A percentile compares a stretch with the other conserved stretches of the same genome.
phyloP scores from a whole-genome alignment of 2,113 vertebrate genomes.

The Muntiacus muntjak region DNA sequence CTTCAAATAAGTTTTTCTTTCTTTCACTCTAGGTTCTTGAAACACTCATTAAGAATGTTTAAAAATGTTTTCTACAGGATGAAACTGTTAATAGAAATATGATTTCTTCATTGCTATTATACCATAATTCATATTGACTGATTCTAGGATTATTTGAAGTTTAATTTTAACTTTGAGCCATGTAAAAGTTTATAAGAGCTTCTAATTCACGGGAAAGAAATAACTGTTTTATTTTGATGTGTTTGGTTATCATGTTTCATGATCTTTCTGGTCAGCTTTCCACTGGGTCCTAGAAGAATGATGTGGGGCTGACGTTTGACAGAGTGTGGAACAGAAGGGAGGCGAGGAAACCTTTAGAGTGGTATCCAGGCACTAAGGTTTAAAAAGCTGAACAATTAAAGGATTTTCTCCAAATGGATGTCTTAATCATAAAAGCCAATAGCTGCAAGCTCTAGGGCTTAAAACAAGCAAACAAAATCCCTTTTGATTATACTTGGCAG shows the following conservation, averaged over 20 bases:
- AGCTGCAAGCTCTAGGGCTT: conserved; percentile 22
- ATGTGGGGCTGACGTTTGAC: neutral
- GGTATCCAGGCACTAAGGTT: neutral
- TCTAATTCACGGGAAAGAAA: conserved; percentile 1
- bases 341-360: neutral
- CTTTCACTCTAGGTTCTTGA: neutral
- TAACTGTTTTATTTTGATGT: neutral
- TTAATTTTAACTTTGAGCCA: conserved; percentile 35
- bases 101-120: neutral
- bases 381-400: conserved; percentile 45
- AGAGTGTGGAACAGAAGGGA: neutral
- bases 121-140: neutral
- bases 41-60: conserved; percentile 3
- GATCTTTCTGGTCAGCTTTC: conserved; percentile 37
- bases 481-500: neutral
- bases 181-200: neutral
- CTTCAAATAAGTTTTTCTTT: neutral
- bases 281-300: neutral
- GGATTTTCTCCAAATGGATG: conserved; percentile 52
- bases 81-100: neutral
- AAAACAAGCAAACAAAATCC: conserved; percentile 10
- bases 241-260: neutral
- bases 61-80: neutral
- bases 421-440: conserved; percentile 43
- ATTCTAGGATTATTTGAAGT: neutral